phyloP scores from a whole-genome alignment of 2,888 invertebrate species.

The Epinotia nisella region DNA sequence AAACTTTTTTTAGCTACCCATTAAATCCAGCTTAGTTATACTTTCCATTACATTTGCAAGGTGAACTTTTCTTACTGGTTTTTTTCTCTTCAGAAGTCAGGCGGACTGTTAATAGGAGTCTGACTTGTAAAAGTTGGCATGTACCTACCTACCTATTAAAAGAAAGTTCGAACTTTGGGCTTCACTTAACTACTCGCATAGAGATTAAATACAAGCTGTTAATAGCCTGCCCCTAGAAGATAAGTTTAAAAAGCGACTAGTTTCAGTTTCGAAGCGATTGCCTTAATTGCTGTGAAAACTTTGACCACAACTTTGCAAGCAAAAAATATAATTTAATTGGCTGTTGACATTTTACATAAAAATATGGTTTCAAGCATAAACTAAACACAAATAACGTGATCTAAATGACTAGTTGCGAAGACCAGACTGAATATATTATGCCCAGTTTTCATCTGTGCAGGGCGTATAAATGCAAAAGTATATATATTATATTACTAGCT shows the following conservation, averaged over 20 bases:
- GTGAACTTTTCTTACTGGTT: neutral
- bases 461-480: too few species aligned
- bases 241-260: slow-evolving; percentile 14
- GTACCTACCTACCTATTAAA: neutral
- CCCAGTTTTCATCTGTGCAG: too few species aligned
- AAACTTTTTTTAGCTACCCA: neutral
- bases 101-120: neutral
- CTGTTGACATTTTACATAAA: too few species aligned
- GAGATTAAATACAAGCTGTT: slow-evolving; percentile 9
- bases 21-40: neutral
- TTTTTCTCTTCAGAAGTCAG: neutral
- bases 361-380: too few species aligned
- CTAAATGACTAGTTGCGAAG: too few species aligned
- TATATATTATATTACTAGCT: too few species aligned
- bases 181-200: neutral
- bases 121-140: neutral
- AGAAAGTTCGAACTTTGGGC: neutral
- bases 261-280: neutral
- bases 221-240: neutral
- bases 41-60: slow-evolving; percentile 1
- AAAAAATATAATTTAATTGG: neutral
- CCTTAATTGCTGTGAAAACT: slow-evolving; percentile 7
- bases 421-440: too few species aligned
- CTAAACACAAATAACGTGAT: too few species aligned
- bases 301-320: neutral